Evolutionary conservation across 2,797 vertebrate species (phyloP).

Genomic region (Sebastes nivosus): DNA sequence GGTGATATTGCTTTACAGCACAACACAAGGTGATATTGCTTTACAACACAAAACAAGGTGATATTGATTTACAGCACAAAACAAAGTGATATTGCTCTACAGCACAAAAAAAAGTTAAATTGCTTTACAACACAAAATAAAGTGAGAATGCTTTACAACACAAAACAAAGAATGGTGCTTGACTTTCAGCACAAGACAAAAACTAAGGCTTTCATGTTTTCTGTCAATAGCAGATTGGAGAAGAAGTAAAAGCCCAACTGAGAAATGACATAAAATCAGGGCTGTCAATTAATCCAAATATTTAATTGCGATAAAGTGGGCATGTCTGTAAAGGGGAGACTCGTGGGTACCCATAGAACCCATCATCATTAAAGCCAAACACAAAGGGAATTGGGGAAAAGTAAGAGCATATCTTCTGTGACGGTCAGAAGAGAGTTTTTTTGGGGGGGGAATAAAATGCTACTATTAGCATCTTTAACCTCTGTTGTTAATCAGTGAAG

Average conservation of each 20-base stretch:
- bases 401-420: not conserved
- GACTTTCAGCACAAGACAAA: not conserved
- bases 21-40: too few relatives aligned
- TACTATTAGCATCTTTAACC: not conserved
- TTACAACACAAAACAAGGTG: too few relatives aligned
- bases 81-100: too few relatives aligned
- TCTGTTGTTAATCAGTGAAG: not conserved
- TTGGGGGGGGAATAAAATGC: not conserved
- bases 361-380: not conserved
- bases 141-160: too few relatives aligned
- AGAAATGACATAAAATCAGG: not conserved
- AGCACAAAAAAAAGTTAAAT: accelerated
- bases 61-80: too few relatives aligned
- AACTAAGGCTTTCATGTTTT: not conserved
- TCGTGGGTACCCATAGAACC: too few relatives aligned
- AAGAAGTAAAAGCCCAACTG: not conserved
- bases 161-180: not conserved
- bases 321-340: too few relatives aligned
- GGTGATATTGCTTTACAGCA: too few relatives aligned
- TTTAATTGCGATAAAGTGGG: too few relatives aligned
- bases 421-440: not conserved
- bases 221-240: not conserved
- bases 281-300: too few relatives aligned
- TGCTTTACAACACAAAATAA: too few relatives aligned
- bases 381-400: not conserved